Base-by-base conservation (phyloP, 2,888 invertebrate genomes). In the Dolichopus griseipennis region DNA sequence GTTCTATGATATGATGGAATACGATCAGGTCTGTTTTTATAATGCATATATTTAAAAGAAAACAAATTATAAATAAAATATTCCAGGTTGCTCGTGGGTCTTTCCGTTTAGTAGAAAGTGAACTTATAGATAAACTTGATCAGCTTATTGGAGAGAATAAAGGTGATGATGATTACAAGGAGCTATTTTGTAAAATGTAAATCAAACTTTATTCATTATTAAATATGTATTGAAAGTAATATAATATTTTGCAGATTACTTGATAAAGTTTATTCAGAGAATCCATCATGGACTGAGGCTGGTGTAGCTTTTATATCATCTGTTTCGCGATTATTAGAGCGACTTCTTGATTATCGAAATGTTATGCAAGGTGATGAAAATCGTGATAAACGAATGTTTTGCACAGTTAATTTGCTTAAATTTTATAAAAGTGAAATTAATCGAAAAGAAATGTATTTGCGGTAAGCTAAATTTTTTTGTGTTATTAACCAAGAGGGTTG, bases 341-440 rank as follows among this genome's bases (percentile, higher is more conserved):
- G 95, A 33, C 84, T 97, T 66, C 83, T 97, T 64, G 97, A 97
- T 83, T 97, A 97, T 81, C 88, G 97, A 72, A 93, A 93, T 75
- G 95, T 97, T 2, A 93, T 95, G 83, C 94, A 95, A 78, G 95
- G 95, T 20, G 95, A 96, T 75, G 96, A 97, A 78, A 95, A 96
- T 79, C 85, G 94, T 52, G 95, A 96, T 78, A 97, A 96, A 78
- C 85, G 95, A 70, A 97, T 97, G 95, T 94, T 95, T 0, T 97
- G 96, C 78, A 97, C 96, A 5, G 95, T 96, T 68, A 97, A 97
- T 81, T 84, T 97, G 72, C 84, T 97, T 79, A 95, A 96, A 77
- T 97, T 97, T 80, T 97, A 97, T 84, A 95, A 95, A 80, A 94
- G 93, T 78, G 95, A 96, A 83, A 94, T 95, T 73, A 94, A 96